These are phyloP conservation scores for Perca fluviatilis DNA, from an alignment of 2,113 vertebrate genomes.

Conservation along the genomic window DNA sequence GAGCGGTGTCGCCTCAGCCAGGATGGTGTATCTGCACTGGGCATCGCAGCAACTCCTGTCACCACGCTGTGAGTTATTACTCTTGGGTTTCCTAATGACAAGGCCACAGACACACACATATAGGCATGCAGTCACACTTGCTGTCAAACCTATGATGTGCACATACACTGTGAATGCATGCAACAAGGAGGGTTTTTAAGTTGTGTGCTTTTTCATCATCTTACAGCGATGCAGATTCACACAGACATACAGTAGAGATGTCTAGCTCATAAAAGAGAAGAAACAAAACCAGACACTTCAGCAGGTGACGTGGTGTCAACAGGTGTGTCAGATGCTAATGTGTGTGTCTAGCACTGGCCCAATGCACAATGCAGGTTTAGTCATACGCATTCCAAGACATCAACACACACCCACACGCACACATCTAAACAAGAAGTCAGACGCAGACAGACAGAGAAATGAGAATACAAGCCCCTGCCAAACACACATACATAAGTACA, in stretches of 20 bases:
- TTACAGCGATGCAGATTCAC: not conserved
- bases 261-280: conserved; percentile 14
- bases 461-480: not conserved
- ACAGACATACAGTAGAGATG: not conserved
- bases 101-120: conserved; percentile 11
- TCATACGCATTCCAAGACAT: conserved; percentile 72
- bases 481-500: not conserved
- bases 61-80: conserved; percentile 63
- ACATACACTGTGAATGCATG: not conserved
- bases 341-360: conserved; percentile 24
- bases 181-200: not conserved
- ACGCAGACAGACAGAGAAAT: conserved; percentile 39
- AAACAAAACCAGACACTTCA: conserved; percentile 54
- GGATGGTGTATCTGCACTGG: conserved; percentile 51
- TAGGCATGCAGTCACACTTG: conserved; percentile 17
- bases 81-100: conserved; percentile 67
- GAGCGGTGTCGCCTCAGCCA: not conserved
- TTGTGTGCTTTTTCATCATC: conserved; percentile 7
- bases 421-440: conserved; percentile 49
- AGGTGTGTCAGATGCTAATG: conserved; percentile 53
- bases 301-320: conserved; percentile 49
- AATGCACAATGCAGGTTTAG: conserved; percentile 41
- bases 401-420: conserved; percentile 43
- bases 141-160: conserved; percentile 43
- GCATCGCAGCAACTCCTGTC: conserved; percentile 61